phyloP scores from a whole-genome alignment of 1,140 invertebrate species.

The Bursaphelenchus mucronatus region DNA sequence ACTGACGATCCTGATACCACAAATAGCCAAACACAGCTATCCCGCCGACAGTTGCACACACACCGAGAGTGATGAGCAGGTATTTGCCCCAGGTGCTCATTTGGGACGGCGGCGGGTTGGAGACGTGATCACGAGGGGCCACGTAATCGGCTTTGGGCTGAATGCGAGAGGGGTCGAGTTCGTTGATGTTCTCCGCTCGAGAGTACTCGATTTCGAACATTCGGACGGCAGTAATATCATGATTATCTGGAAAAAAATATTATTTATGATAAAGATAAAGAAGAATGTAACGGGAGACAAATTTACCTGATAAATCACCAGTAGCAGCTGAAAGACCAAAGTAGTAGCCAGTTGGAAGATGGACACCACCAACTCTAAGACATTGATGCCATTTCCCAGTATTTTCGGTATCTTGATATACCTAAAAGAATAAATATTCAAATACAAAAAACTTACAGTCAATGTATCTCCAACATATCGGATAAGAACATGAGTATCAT shows the following conservation, averaged over 20 bases:
- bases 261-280: slow-evolving; percentile 21
- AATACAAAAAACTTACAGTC: slow-evolving; percentile 70
- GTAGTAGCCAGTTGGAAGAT: slow-evolving; percentile 88
- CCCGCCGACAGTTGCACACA: slow-evolving; percentile 51
- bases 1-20: slow-evolving; percentile 50
- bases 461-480: slow-evolving; percentile 83
- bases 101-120: slow-evolving; percentile 52
- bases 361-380: slow-evolving; percentile 79
- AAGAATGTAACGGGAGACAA: slow-evolving; percentile 24
- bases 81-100: slow-evolving; percentile 55
- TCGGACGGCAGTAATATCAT: slow-evolving; percentile 81
- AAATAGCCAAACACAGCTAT: slow-evolving; percentile 50
- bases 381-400: slow-evolving; percentile 90
- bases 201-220: slow-evolving; percentile 60
- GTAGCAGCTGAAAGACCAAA: slow-evolving; percentile 91
- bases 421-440: slow-evolving; percentile 72
- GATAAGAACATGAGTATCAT: slow-evolving; percentile 84
- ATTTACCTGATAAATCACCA: slow-evolving; percentile 74
- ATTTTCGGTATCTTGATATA: slow-evolving; percentile 67
- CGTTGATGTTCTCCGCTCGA: slow-evolving; percentile 49
- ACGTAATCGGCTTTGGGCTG: slow-evolving; percentile 54
- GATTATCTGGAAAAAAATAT: slow-evolving; percentile 71
- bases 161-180: slow-evolving; percentile 44
- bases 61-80: slow-evolving; percentile 50
- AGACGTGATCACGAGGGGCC: slow-evolving; percentile 56